phyloP scores from a whole-genome alignment of 1,140 invertebrate species.

The Phocides pigmalion region DNA sequence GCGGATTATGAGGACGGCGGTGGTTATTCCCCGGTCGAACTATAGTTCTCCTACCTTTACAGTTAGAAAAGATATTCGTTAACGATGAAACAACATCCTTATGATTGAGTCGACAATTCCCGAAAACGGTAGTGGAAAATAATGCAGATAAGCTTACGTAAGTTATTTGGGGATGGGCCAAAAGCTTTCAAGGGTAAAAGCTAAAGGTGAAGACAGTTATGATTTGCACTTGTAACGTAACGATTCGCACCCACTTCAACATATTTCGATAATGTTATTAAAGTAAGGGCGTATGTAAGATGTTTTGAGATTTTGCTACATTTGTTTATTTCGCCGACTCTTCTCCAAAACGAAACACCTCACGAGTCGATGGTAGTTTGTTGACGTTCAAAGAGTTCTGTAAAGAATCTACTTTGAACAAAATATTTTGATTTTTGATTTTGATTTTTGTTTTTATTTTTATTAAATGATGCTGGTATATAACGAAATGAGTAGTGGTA shows the following conservation, averaged over 20 bases:
- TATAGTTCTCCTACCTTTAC: no score
- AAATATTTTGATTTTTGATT: no score
- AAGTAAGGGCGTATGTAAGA: neutral
- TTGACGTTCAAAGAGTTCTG: no score
- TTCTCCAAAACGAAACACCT: no score
- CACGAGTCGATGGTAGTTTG: no score
- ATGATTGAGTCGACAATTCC: slow-evolving; percentile 12
- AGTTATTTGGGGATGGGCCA: slow-evolving; percentile 31
- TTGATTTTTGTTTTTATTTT: no score
- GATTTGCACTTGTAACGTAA: slow-evolving; percentile 22
- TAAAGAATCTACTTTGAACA: no score
- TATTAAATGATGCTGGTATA: no score
- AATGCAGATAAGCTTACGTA: slow-evolving; percentile 35
- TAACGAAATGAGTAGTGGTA: no score
- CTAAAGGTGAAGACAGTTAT: slow-evolving; percentile 31
- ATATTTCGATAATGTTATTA: slow-evolving; percentile 2
- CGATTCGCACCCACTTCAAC: neutral
- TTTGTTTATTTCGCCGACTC: no score
- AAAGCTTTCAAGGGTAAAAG: slow-evolving; percentile 26
- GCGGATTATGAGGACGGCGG: no score
- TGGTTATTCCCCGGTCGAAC: no score
- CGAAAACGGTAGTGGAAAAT: slow-evolving; percentile 20
- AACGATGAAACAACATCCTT: neutral
- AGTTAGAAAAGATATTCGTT: neutral
- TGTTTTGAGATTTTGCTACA: neutral